phyloP scores from a whole-genome alignment of 2,888 invertebrate species.

The Ormyrus rosae region DNA sequence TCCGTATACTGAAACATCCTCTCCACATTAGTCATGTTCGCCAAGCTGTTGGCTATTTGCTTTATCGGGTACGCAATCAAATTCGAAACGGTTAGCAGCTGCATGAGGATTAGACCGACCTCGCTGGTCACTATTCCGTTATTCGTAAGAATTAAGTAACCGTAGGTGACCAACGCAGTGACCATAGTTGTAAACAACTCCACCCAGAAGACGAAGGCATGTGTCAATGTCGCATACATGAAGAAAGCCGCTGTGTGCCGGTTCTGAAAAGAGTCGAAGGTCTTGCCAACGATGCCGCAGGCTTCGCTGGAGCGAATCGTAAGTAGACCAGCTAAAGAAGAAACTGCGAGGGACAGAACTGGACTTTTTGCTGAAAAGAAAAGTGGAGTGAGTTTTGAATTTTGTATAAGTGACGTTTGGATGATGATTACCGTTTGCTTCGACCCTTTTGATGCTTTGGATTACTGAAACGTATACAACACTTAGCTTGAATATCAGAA shows the following conservation, averaged over 20 bases:
- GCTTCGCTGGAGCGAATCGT: constrained; percentile 90
- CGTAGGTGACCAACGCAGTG: constrained; percentile 80
- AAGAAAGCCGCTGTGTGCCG: constrained; percentile 82
- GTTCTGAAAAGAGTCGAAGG: constrained; percentile 86
- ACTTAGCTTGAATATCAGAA: too few relatives aligned
- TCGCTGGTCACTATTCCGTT: too few relatives aligned
- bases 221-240: constrained; percentile 80
- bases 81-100: too few relatives aligned
- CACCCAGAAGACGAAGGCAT: constrained; percentile 81
- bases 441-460: too few relatives aligned
- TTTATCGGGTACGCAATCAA: too few relatives aligned
- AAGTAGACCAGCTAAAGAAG: constrained; percentile 89
- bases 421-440: constrained; percentile 64
- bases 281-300: constrained; percentile 83
- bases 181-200: constrained; percentile 81
- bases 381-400: constrained; percentile 13
- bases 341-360: constrained; percentile 92
- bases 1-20: constrained; percentile 87
- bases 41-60: too few relatives aligned
- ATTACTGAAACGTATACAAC: too few relatives aligned
- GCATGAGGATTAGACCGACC: too few relatives aligned
- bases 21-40: constrained; percentile 80
- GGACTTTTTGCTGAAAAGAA: constrained; percentile 81
- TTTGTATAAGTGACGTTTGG: constrained; percentile 62
- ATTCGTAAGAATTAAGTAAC: constrained; percentile 68